Conservation (phyloP, 2,888 invertebrate species). For the Buathra laborator region DNA sequence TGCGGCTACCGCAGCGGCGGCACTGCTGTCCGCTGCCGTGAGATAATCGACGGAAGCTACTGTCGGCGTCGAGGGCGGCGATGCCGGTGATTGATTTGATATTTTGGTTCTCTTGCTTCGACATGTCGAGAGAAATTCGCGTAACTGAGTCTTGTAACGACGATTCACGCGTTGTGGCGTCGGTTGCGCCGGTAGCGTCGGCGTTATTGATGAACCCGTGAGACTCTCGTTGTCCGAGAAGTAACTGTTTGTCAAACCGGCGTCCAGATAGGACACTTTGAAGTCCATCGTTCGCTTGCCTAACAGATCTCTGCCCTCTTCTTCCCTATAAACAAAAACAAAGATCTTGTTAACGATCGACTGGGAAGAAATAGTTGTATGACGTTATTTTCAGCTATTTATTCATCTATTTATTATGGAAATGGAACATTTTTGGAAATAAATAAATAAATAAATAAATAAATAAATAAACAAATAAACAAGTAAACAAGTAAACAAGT, state of each 20-base stretch:
- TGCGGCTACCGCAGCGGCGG: conserved; percentile 89
- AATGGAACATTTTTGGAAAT: too few relatives aligned
- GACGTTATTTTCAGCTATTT: too few relatives aligned
- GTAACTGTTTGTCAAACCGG: conserved; percentile 95
- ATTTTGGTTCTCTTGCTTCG: conserved; percentile 90
- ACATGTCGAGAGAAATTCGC: conserved; percentile 97
- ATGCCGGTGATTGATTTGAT: conserved; percentile 86
- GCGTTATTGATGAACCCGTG: conserved; percentile 86
- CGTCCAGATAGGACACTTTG: conserved; percentile 98
- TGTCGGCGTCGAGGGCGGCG: conserved; percentile 86
- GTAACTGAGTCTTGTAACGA: conserved; percentile 96
- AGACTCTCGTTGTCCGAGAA: conserved; percentile 95
- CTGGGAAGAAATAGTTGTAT: neutral
- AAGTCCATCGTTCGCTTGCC: conserved; percentile 99
- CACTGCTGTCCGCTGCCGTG: conserved; percentile 87
- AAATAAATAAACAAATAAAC: too few relatives aligned
- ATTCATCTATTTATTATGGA: too few relatives aligned
- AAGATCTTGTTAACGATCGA: conserved; percentile 11
- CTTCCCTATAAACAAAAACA: conserved; percentile 90
- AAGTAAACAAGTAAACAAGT: too few relatives aligned
- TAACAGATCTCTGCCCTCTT: conserved; percentile 98
- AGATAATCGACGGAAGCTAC: conserved; percentile 89
- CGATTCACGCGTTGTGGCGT: conserved; percentile 92
- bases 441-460: too few relatives aligned
- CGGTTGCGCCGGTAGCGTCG: conserved; percentile 87